Evolutionary conservation across 2,113 vertebrate species (phyloP), one percentile per base, ranked within the genome.

Genomic region (Sturnus vulgaris): DNA sequence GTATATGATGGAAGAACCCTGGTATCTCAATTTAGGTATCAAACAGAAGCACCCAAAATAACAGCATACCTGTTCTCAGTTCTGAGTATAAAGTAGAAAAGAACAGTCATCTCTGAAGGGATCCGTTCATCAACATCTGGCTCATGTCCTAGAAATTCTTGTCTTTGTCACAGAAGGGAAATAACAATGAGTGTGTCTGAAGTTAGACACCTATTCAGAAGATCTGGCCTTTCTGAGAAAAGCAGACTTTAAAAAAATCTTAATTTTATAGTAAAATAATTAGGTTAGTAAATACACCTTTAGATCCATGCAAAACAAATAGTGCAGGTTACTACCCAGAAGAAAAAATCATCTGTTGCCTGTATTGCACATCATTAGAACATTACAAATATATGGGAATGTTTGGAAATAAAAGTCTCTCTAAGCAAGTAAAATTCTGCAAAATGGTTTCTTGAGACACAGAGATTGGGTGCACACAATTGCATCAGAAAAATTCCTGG

Each of bases 251-350:
- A 28, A 60, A 24, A 77, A 77, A 69, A 42, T 19, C 25, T 42
- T 59, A 37, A 69, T 59, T 83, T 71, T 31, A 20, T 31, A 59
- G 23, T 49, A 42, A 82, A 91, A 71, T 30, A 63, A 73, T 64
- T 46, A 82, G 46, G 10, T 75, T 78, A 44, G 9, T 40, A 61
- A 83, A 64, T 44, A 49, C 21, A 55, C 8, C 3, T 88, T 53
- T 53, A 82, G 22, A 82, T 49, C 17, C 13, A 63, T 17, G 28
- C 12, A 57, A 71, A 63, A 37, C 27, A 78, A 72, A 33, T 18
- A 79, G 35, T 0, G 0, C 12, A 19, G 12, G 7, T 46, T 82
- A 39, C 31, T 44, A 35, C 3, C 3, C 22, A 90, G 47, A 85
- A 40, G 49, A n/a, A 52, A 52, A 89, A 72, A 59, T 17, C 30